Base-by-base conservation (phyloP, 2,797 vertebrate genomes). In the Sebastiscus tertius region DNA sequence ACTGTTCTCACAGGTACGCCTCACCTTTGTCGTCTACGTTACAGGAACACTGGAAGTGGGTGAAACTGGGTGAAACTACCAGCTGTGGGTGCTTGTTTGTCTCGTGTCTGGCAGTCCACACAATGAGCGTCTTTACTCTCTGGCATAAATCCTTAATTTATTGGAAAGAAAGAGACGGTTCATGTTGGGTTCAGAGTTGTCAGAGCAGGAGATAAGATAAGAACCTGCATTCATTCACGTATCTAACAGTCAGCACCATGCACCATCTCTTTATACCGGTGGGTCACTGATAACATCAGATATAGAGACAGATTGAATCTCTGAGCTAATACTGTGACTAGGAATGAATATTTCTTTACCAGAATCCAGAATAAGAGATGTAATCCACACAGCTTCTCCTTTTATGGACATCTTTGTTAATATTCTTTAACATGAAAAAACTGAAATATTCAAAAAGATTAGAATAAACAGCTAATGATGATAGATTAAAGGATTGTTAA, bases 151-250 rank as follows among this genome's bases (percentile, higher is more conserved):
- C 59, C 24, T 83, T n/a, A 18, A 39, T 58, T 52, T 58, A 49
- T 72, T 70, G 65, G 14, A 54, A 34, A 42, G 26, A 58, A 62
- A 80, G 14, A 39, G 67, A 66, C 24, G 49, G 92, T 89, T 93
- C 90, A 92, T 11, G 34, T 46, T 16, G 64, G 89, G 93, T 89
- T 94, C 85, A 90, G 34, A 62, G 74, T 62, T 83, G 81, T 86
- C 76, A 76, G 74, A 82, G 71, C 54, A 82, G 79, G 66, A 85
- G 74, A 83, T 58, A 46, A 90, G 91, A 93, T 88, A 82, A 90
- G 79, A 83, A 46, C 79, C 77, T 84, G 90, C 85, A 88, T 89
- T 90, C 79, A 83, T 72, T 13, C 72, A 55, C 36, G 26, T 65
- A 81, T 69, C 65, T 54, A 59, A 77, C 75, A 72, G 59, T 66